Conservation (phyloP, 2,888 invertebrate species). For the Amphiduros pacificus region DNA sequence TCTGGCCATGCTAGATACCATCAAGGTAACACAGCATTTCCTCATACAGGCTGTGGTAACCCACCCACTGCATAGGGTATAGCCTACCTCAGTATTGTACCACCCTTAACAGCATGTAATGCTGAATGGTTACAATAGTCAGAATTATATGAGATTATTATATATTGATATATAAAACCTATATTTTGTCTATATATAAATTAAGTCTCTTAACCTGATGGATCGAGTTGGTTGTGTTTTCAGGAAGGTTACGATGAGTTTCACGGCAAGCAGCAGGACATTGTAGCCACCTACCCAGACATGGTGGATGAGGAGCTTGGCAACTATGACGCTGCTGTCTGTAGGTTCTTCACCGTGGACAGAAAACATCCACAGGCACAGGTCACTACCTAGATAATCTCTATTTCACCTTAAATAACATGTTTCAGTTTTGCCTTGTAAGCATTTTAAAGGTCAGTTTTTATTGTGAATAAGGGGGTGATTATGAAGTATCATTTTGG, state of each 20-base stretch:
- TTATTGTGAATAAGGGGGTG: no score
- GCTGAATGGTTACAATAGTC: not conserved
- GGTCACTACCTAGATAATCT: no score
- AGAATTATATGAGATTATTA: not conserved
- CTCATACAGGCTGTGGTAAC: no score
- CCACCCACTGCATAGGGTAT: no score
- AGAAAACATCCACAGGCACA: conserved; percentile 39
- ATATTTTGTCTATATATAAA: not conserved
- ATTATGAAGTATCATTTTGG: no score
- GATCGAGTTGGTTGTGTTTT: not conserved
- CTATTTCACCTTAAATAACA: no score
- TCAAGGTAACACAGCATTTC: no score
- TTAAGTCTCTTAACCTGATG: not conserved
- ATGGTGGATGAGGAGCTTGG: conserved; percentile 51
- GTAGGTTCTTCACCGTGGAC: conserved; percentile 46
- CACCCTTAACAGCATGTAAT: not conserved
- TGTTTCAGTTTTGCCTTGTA: no score
- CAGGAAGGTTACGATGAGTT: conserved; percentile 48
- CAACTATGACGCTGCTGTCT: conserved; percentile 47
- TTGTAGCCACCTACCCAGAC: conserved; percentile 51
- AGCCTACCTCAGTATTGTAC: no score
- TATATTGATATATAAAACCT: not conserved
- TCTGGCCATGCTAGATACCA: conserved; percentile 49
- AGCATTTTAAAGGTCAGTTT: no score
- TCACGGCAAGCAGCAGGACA: conserved; percentile 48